phyloP scores from a whole-genome alignment of 2,888 invertebrate species.

The Agriopis marginaria region DNA sequence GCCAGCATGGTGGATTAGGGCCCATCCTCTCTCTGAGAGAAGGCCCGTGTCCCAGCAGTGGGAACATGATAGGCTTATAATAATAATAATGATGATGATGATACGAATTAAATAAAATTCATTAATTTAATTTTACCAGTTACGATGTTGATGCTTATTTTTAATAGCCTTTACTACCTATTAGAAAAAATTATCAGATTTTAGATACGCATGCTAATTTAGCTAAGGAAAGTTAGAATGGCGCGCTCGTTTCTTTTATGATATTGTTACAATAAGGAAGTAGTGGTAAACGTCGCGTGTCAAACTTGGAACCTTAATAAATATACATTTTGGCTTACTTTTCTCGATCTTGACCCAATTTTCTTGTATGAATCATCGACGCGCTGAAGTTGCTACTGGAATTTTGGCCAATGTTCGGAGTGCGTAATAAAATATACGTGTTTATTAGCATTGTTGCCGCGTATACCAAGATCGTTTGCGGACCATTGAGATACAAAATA shows the following conservation, averaged over 20 bases:
- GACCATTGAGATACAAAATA: no score
- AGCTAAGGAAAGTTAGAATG: conserved; percentile 16
- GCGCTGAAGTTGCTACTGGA: conserved; percentile 1
- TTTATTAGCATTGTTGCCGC: background rate
- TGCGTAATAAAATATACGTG: background rate
- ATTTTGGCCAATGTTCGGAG: conserved; percentile 2
- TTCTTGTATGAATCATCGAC: conserved; percentile 11
- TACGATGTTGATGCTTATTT: background rate
- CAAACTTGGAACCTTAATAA: conserved; percentile 19
- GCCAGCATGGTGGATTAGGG: no score
- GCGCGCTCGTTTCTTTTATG: conserved; percentile 25
- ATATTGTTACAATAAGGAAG: conserved; percentile 29
- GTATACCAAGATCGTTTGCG: no score
- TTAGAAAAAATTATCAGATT: conserved; percentile 10
- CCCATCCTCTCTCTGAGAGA: no score
- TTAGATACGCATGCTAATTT: conserved; percentile 25
- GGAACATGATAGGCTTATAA: no score
- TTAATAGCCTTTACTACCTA: background rate
- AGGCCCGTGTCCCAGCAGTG: no score
- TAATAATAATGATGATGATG: background rate
- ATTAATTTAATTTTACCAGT: background rate
- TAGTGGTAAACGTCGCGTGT: conserved; percentile 29
- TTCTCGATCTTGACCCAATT: conserved; percentile 29
- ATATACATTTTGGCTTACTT: conserved; percentile 23
- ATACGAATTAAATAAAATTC: no score